These are phyloP conservation scores for Lepidurus arcticus DNA, from an alignment of 1,140 invertebrate species.

Conservation along the genomic window DNA sequence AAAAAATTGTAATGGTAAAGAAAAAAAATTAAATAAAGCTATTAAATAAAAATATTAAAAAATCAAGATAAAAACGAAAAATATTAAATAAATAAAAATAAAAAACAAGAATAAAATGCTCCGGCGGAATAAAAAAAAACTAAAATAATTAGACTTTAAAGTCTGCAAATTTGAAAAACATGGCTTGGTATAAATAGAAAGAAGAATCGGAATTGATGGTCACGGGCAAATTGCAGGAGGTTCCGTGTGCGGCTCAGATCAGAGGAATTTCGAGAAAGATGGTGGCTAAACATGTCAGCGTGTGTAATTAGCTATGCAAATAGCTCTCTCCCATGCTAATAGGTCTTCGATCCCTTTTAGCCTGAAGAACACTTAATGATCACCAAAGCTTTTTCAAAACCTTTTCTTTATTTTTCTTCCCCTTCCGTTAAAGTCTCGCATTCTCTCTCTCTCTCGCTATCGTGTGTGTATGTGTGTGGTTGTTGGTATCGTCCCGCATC, in stretches of 20 bases:
- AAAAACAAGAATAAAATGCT: not conserved
- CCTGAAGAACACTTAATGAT: not conserved
- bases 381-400: not conserved
- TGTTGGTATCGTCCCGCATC: not conserved
- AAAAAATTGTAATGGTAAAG: no score
- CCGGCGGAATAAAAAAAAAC: not conserved
- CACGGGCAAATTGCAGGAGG: not conserved
- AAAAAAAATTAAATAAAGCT: no score
- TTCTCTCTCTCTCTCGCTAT: not conserved
- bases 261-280: constrained; percentile 5
- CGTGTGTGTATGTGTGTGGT: not conserved
- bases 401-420: not conserved
- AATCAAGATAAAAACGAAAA: no score
- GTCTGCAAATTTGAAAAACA: not conserved
- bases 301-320: constrained; percentile 20
- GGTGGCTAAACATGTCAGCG: constrained; percentile 18
- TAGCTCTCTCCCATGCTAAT: constrained; percentile 19
- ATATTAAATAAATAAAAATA: no score
- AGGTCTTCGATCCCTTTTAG: constrained; percentile 21
- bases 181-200: not conserved
- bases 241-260: not conserved
- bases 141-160: not conserved
- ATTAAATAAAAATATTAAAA: no score
- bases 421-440: not conserved
- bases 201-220: not conserved